A percentile compares a stretch with the other conserved stretches of the same genome.
These are phyloP conservation scores for Hymenochirus boettgeri DNA, from an alignment of 2,113 vertebrate species.

Conservation along the genomic window DNA sequence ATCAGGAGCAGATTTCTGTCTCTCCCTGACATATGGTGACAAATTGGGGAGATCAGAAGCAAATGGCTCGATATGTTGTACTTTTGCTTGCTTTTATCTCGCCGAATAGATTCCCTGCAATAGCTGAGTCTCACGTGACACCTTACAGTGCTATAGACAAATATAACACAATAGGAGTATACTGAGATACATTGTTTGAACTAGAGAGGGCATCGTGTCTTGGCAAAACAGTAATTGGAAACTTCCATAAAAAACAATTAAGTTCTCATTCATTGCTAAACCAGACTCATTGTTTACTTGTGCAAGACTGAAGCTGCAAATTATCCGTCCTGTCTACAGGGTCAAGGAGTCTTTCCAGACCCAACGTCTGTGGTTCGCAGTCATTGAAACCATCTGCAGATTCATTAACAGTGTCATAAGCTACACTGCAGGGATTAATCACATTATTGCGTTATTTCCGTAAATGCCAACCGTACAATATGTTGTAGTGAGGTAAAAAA, in stretches of 20 bases:
- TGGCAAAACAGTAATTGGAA: slow-evolving; percentile 5
- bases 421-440: too few species aligned
- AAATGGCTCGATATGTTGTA: background rate
- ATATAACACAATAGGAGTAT: background rate
- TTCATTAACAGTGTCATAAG: too few species aligned
- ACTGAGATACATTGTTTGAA: slow-evolving; percentile 11
- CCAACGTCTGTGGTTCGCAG: too few species aligned
- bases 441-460: too few species aligned
- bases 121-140: background rate
- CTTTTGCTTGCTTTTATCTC: background rate
- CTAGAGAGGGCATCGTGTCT: slow-evolving; percentile 14
- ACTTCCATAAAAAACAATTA: background rate
- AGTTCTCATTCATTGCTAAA: slow-evolving; percentile 1
- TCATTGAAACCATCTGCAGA: too few species aligned
- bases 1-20: too few species aligned
- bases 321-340: too few species aligned
- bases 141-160: background rate
- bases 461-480: too few species aligned
- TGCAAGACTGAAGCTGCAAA: too few species aligned
- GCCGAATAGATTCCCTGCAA: background rate
- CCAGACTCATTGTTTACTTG: too few species aligned
- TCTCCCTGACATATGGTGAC: background rate
- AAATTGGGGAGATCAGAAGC: slow-evolving; percentile 7
- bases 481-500: too few species aligned
- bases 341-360: too few species aligned